These are phyloP conservation scores for Motacilla tschutschensis DNA, from an alignment of 2,113 vertebrate species.

Conservation along the genomic window DNA sequence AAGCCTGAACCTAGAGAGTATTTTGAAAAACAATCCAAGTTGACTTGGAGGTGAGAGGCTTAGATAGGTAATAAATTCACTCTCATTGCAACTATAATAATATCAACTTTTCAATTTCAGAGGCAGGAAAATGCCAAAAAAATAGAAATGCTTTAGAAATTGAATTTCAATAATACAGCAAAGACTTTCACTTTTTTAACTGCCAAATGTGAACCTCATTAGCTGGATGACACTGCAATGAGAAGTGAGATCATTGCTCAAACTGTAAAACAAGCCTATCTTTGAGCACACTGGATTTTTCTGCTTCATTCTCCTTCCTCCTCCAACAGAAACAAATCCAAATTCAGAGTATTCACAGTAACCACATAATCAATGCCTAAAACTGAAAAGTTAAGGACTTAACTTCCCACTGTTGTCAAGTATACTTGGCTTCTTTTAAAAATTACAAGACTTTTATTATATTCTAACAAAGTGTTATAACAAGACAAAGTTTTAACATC, in stretches of 20 bases:
- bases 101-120: background rate
- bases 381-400: background rate
- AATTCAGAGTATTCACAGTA: background rate
- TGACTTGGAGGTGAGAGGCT: background rate
- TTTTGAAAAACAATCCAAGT: background rate
- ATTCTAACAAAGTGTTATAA: background rate
- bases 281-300: background rate
- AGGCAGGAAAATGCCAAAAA: background rate
- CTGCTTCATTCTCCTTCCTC: background rate
- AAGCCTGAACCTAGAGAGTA: background rate
- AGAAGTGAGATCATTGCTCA: background rate
- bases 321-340: background rate
- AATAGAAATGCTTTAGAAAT: background rate
- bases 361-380: background rate
- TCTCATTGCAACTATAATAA: background rate
- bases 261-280: background rate
- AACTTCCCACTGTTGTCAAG: background rate
- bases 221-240: background rate
- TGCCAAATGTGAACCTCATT: background rate
- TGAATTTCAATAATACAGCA: background rate
- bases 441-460: background rate
- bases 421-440: background rate
- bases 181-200: background rate
- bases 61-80: background rate
- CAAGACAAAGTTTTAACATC: background rate